These are phyloP conservation scores for Ectropis crepuscularia DNA, from an alignment of 2,888 invertebrate genomes.

Conservation along the genomic window DNA sequence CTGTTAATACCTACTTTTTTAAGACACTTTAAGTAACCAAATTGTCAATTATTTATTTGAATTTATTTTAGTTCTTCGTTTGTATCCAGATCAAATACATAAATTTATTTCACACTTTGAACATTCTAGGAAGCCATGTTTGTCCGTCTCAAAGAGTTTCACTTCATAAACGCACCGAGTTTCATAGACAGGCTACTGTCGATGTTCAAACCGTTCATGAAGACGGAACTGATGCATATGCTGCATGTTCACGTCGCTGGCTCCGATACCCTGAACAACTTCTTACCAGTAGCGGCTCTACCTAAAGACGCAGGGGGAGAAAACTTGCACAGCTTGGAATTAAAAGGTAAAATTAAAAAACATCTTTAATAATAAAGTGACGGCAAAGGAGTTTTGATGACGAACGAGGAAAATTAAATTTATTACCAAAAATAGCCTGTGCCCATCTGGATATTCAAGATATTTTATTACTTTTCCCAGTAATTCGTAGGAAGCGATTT, in stretches of 20 bases:
- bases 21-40: no score
- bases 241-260: conserved; percentile 80
- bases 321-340: conserved; percentile 50
- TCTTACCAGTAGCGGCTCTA: conserved; percentile 80
- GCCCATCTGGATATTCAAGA: no score
- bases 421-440: no score
- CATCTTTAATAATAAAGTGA: not conserved
- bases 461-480: no score
- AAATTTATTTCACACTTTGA: not conserved
- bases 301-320: conserved; percentile 85
- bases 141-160: conserved; percentile 85
- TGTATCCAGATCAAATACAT: no score
- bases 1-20: no score
- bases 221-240: conserved; percentile 84
- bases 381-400: no score
- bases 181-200: conserved; percentile 88
- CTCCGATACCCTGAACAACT: conserved; percentile 75
- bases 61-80: no score
- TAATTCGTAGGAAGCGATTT: no score
- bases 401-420: no score
- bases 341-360: conserved; percentile 52
- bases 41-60: no score
- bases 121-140: conserved; percentile 86
- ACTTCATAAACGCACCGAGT: conserved; percentile 88
- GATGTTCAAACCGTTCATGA: conserved; percentile 89